Conservation (phyloP, 92 coral and sea anemone genomes). For the Bergia sp. region DNA sequence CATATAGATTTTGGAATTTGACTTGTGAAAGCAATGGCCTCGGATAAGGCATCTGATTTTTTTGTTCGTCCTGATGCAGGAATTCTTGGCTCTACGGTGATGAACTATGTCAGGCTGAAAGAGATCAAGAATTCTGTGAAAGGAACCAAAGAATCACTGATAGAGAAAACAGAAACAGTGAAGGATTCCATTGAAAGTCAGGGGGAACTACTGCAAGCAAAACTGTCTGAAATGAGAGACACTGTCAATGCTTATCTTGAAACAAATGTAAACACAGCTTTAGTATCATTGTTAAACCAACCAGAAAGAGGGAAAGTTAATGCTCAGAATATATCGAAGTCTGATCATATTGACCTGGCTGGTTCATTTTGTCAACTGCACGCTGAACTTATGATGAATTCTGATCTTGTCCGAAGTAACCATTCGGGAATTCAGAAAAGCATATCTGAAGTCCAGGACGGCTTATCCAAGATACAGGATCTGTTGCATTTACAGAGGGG, state of each 20-base stretch:
- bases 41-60: background rate
- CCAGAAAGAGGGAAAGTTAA: background rate
- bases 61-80: constrained; percentile 53
- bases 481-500: constrained; percentile 25
- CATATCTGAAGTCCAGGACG: constrained; percentile 33
- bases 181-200: constrained; percentile 61
- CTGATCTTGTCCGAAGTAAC: constrained; percentile 32
- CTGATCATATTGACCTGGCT: background rate
- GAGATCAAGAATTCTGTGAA: constrained; percentile 85
- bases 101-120: constrained; percentile 85
- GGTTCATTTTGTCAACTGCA: constrained; percentile 24
- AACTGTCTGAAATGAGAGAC: constrained; percentile 63
- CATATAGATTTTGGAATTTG: too few relatives aligned
- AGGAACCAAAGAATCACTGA: constrained; percentile 69
- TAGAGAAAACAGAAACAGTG: constrained; percentile 74
- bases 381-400: constrained; percentile 20
- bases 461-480: constrained; percentile 21
- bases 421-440: constrained; percentile 26
- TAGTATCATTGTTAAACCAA: constrained; percentile 36
- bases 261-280: constrained; percentile 54
- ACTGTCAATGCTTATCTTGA: constrained; percentile 67
- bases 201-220: constrained; percentile 57
- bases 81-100: constrained; percentile 83
- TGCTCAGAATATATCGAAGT: background rate
- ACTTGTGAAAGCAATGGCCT: too few relatives aligned